Evolutionary conservation across 2,113 vertebrate genomes (phyloP).

Genomic region (Patagioenas fasciata): DNA sequence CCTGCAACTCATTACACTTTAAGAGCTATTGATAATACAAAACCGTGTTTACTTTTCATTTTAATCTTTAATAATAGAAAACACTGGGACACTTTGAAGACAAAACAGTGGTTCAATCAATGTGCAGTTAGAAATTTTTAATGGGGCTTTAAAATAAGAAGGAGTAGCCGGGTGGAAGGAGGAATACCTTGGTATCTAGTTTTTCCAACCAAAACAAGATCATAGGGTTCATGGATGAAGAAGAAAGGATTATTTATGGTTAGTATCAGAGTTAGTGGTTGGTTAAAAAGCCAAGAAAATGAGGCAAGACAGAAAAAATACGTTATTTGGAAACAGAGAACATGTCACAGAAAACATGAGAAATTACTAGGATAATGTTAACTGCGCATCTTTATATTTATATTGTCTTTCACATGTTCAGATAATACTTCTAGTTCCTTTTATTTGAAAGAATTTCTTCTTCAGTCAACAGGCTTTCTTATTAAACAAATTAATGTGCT

Average conservation of each 20-base stretch:
- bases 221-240: not conserved
- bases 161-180: not conserved
- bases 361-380: not conserved
- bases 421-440: not conserved
- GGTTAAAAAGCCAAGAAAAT: not conserved
- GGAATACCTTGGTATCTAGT: not conserved
- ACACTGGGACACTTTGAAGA: not conserved
- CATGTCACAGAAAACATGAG: fast-evolving
- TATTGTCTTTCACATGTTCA: not conserved
- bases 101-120: not conserved
- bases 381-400: not conserved
- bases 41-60: not conserved
- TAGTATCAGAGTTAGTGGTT: not conserved
- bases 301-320: not conserved
- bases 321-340: not conserved
- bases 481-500: not conserved
- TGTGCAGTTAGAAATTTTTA: not conserved
- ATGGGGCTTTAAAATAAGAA: not conserved
- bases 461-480: not conserved
- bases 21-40: not conserved
- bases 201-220: not conserved
- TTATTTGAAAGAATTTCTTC: not conserved
- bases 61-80: not conserved
- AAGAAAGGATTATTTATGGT: not conserved
- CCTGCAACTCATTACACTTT: not conserved